Percentiles rank a stretch among this genome's conserved stretches.
Conservation (phyloP, 2,888 invertebrate genomes). For the Ommatoiulus sabulosus region DNA sequence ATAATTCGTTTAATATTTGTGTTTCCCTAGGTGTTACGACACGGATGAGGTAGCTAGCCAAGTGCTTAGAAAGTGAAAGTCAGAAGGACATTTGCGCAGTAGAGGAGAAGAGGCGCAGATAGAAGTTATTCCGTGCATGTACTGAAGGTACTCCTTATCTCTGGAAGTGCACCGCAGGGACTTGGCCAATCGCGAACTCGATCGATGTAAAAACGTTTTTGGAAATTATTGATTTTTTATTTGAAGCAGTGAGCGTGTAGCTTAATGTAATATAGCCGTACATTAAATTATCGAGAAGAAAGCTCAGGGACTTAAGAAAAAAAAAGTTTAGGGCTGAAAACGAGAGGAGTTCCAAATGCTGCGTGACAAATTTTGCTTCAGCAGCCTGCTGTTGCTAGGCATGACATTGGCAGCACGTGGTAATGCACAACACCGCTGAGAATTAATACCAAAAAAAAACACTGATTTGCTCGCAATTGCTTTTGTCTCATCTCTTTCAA, state of each 20-base stretch:
- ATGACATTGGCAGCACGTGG: not conserved
- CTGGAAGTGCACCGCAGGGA: not conserved
- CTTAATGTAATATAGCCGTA: constrained; percentile 2
- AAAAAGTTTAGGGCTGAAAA: not conserved
- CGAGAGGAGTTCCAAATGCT: not conserved
- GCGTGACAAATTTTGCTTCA: not conserved
- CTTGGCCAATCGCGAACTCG: not conserved
- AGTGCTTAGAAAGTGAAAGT: constrained; percentile 38
- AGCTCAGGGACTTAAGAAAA: not conserved
- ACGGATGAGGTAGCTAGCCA: not conserved
- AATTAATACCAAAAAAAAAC: not conserved
- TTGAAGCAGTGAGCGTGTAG: not conserved
- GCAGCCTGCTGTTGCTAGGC: not conserved
- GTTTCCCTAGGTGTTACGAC: not conserved
- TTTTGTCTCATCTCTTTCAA: not conserved
- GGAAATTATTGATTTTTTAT: not conserved
- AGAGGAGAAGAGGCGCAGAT: not conserved
- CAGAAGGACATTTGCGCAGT: constrained; percentile 38
- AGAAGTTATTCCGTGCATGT: not conserved
- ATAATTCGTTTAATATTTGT: constrained; percentile 19
- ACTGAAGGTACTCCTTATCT: not conserved
- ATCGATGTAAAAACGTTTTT: constrained; percentile 1
- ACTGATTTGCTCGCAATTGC: not conserved
- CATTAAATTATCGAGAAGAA: not conserved
- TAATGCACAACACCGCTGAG: not conserved